Conservation (phyloP, 2,888 invertebrate genomes). For the Isoperla grammatica region DNA sequence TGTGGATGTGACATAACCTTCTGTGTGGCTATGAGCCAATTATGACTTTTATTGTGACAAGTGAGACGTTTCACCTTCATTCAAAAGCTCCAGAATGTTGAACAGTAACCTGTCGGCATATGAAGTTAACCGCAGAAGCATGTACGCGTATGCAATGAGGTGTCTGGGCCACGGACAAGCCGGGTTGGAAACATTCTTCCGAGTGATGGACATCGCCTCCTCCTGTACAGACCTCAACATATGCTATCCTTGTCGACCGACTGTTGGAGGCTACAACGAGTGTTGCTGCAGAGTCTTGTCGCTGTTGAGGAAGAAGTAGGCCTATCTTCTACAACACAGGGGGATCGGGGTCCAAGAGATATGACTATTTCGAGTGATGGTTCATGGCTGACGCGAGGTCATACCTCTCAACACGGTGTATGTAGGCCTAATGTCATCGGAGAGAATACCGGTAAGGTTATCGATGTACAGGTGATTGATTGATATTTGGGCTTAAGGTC, state of each 20-base stretch:
- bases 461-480: no score
- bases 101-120: not conserved
- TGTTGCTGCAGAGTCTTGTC: not conserved
- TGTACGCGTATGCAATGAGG: slow-evolving; percentile 17
- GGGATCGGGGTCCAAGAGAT: no score
- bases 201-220: slow-evolving; percentile 16
- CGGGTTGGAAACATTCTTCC: slow-evolving; percentile 14
- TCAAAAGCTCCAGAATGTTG: not conserved
- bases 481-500: no score
- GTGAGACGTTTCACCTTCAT: not conserved
- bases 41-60: slow-evolving; percentile 1
- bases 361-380: slow-evolving; percentile 12
- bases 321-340: no score
- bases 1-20: slow-evolving; percentile 1
- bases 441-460: slow-evolving; percentile 9
- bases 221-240: slow-evolving; percentile 11
- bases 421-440: slow-evolving; percentile 14
- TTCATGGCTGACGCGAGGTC: slow-evolving; percentile 11
- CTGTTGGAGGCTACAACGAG: not conserved
- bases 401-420: slow-evolving; percentile 5
- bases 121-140: slow-evolving; percentile 3
- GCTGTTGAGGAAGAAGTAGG: slow-evolving; percentile 9
- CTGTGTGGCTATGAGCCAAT: slow-evolving; percentile 10
- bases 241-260: slow-evolving; percentile 2
- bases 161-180: slow-evolving; percentile 11